Evolutionary conservation across 2,888 invertebrate genomes (phyloP).

Genomic region (Hofmannophila pseudospretella): DNA sequence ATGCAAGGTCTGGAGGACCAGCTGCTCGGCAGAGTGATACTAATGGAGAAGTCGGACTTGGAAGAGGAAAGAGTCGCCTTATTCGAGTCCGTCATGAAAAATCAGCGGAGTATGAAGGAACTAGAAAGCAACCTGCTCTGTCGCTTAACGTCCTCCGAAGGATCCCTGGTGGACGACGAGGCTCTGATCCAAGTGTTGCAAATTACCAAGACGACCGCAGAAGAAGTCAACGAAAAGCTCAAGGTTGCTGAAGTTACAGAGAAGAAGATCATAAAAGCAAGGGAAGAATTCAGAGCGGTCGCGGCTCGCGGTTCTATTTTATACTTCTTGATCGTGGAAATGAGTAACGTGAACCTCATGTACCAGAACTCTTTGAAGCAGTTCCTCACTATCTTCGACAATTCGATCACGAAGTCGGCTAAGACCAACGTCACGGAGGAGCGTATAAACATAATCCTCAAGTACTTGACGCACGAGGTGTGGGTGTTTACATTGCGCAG

Average conservation of each 20-base stretch:
- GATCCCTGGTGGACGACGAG: slow-evolving; percentile 97
- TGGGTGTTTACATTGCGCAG: slow-evolving; percentile 95
- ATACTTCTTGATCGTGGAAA: slow-evolving; percentile 97
- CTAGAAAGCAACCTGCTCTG: slow-evolving; percentile 94
- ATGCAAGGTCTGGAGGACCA: slow-evolving; percentile 98
- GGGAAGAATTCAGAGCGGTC: slow-evolving; percentile 97
- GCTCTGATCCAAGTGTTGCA: slow-evolving; percentile 93
- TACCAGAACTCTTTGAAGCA: slow-evolving; percentile 97
- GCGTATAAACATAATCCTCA: slow-evolving; percentile 91
- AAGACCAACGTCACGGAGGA: slow-evolving; percentile 91
- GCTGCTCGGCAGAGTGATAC: slow-evolving; percentile 92
- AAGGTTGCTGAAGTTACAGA: slow-evolving; percentile 95
- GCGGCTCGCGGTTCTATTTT: slow-evolving; percentile 96
- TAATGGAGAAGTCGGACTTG: slow-evolving; percentile 97
- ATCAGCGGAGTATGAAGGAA: slow-evolving; percentile 97
- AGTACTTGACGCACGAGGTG: slow-evolving; percentile 93
- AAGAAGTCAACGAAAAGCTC: slow-evolving; percentile 96
- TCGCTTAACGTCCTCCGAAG: slow-evolving; percentile 94
- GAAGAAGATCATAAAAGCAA: slow-evolving; percentile 93
- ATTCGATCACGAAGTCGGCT: slow-evolving; percentile 93
- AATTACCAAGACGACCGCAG: slow-evolving; percentile 91
- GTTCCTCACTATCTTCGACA: slow-evolving; percentile 95
- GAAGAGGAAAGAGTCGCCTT: slow-evolving; percentile 95
- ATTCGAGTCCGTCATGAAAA: slow-evolving; percentile 97
- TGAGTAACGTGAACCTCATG: slow-evolving; percentile 98